Conservation (phyloP, 2,797 vertebrate genomes). For the Cercopithecus petaurista region DNA sequence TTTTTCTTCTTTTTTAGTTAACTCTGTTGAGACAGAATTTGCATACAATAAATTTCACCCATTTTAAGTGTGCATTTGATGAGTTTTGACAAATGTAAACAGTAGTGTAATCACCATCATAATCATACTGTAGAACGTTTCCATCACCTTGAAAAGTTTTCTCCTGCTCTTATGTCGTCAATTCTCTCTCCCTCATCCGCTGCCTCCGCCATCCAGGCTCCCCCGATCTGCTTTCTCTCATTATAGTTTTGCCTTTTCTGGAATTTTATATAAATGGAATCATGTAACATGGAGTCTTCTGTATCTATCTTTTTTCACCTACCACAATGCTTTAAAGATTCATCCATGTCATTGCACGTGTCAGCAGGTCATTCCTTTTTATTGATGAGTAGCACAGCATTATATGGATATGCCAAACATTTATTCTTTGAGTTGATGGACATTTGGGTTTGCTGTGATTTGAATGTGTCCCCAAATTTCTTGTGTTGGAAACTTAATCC, state of each 20-base stretch:
- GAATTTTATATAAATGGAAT: not conserved
- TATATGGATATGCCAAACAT: too few relatives aligned
- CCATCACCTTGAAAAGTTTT: not conserved
- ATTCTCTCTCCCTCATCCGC: too few relatives aligned
- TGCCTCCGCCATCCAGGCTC: rapidly evolving
- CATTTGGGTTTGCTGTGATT: not conserved
- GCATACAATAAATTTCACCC: not conserved
- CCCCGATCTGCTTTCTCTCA: not conserved
- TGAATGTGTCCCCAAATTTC: not conserved
- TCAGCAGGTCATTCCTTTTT: too few relatives aligned
- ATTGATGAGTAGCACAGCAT: not conserved
- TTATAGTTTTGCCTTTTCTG: not conserved
- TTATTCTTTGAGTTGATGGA: not conserved
- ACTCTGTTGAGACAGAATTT: not conserved
- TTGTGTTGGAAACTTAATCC: too few relatives aligned
- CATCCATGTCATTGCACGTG: too few relatives aligned
- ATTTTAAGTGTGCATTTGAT: not conserved
- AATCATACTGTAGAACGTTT: not conserved
- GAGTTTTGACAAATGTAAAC: not conserved
- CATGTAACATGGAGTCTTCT: not conserved
- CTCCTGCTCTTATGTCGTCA: not conserved
- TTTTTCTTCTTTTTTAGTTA: not conserved
- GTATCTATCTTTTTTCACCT: not conserved
- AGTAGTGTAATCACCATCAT: not conserved
- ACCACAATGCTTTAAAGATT: not conserved